These are phyloP conservation scores for Protonemura montana DNA, from an alignment of 2,888 invertebrate genomes.

Conservation along the genomic window DNA sequence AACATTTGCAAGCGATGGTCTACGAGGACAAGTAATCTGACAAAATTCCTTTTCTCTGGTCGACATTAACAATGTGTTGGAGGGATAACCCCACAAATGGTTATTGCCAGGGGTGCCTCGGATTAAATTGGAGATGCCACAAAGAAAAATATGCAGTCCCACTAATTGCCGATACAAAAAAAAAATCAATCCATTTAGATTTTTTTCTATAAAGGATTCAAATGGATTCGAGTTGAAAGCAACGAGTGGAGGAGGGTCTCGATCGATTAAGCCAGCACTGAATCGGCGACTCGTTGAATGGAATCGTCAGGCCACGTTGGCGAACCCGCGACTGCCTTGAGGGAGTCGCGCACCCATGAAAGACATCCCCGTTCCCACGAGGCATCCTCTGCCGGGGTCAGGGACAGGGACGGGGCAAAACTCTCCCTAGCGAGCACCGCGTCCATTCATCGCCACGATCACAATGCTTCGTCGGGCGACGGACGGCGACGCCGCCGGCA, in stretches of 20 bases:
- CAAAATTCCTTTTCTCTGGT: not conserved
- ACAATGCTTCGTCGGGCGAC: not conserved
- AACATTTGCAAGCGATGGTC: not conserved
- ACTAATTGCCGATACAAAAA: not conserved
- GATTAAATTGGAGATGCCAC: not conserved
- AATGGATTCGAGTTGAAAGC: not conserved
- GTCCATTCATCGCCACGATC: not conserved
- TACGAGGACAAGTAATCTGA: not conserved
- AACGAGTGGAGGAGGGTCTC: not conserved
- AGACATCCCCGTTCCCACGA: not conserved
- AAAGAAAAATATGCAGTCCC: not conserved
- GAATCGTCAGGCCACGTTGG: not conserved
- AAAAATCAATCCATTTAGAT: slow-evolving; percentile 7
- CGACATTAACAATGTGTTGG: too few relatives aligned
- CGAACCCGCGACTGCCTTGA: not conserved
- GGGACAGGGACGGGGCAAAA: not conserved
- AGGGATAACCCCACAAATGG: too few relatives aligned
- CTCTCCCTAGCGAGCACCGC: not conserved
- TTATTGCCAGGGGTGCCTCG: too few relatives aligned
- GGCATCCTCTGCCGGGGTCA: not conserved
- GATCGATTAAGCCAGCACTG: not conserved
- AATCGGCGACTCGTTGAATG: not conserved
- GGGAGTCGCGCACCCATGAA: not conserved
- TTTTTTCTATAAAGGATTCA: not conserved
- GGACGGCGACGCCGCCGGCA: not conserved